Base-by-base conservation (phyloP, 2,113 vertebrate genomes). In the Pelecanus crispus region DNA sequence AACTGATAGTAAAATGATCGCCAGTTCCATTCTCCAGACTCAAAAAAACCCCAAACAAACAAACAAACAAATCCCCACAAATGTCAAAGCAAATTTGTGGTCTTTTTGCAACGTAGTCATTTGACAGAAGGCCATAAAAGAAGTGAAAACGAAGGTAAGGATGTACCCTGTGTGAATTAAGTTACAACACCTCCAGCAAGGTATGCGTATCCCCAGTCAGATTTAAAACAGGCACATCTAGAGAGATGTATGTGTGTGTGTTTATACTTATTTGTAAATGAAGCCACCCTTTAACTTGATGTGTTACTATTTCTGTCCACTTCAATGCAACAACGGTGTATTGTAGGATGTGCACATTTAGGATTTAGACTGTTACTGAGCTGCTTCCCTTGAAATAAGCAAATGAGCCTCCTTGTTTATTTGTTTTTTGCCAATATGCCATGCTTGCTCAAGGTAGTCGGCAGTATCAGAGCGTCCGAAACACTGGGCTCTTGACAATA, bases 401-500 rank as follows among this genome's bases (percentile, higher is more conserved):
- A 81, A 85, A 67, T 6, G 4, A 50, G 7, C 47, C 25, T 78
- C 53, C 24, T 65, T 67, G 21, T 12, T 80, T 62, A 1, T 17
- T 45, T 62, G 18, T 4, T 56, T 82, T 88, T 81, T 42, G 49
- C 65, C 31, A 42, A 24, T 78, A 56, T 84, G 62, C 66, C 62
- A 53, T 44, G 52, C 49, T 90, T 86, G 47, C 45, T 93, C 26
- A 79, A 86, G 59, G 45, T n/a, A 78, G 45, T 62, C 19, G 11
- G 56, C 68, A 53, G 14, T 86, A 70, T 87, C 68, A 71, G 59
- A 86, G 75, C 73, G 50, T 91, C 88, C 79, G 44, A 90, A 95
- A 29, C 1, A 7, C 82, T 17, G n/a, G 17, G 40, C 53, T 81
- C 34, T 50, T 95, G 84, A 97, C 96, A 97, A 96, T 96, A 96